Percentiles rank a stretch among this genome's conserved stretches.
Conservation (phyloP, 2,888 invertebrate genomes). For the Macroteleia sp. region DNA sequence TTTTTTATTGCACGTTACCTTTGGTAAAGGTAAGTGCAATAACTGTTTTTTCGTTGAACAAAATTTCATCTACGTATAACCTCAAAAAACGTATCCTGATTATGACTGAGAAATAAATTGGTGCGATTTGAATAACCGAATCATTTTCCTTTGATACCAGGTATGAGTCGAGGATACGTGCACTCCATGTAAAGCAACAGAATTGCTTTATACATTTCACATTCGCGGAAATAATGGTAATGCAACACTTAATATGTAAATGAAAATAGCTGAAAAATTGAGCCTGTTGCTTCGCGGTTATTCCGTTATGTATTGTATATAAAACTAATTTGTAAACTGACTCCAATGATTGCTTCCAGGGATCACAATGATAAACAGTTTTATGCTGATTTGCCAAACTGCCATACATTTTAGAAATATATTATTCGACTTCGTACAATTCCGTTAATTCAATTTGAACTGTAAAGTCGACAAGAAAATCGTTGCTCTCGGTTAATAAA, state of each 20-base stretch:
- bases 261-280: neutral
- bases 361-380: too few relatives aligned
- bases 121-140: slow-evolving; percentile 10
- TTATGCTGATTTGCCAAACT: too few relatives aligned
- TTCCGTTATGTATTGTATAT: too few relatives aligned
- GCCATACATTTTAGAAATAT: too few relatives aligned
- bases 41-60: too few relatives aligned
- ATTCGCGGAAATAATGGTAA: neutral
- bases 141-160: neutral
- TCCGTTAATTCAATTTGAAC: too few relatives aligned
- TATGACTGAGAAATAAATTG: slow-evolving; percentile 9
- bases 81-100: too few relatives aligned
- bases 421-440: too few relatives aligned
- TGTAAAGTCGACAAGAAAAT: too few relatives aligned
- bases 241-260: neutral
- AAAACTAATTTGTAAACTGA: too few relatives aligned
- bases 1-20: slow-evolving; percentile 18
- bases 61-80: too few relatives aligned
- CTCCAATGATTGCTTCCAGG: neutral
- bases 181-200: neutral
- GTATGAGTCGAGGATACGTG: neutral
- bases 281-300: neutral
- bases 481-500: too few relatives aligned
- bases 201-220: neutral
- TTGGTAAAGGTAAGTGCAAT: slow-evolving; percentile 11